A percentile compares a stretch with the other conserved stretches of the same genome.
phyloP scores from a whole-genome alignment of 2,113 vertebrate genomes.

The Bettongia penicillata region DNA sequence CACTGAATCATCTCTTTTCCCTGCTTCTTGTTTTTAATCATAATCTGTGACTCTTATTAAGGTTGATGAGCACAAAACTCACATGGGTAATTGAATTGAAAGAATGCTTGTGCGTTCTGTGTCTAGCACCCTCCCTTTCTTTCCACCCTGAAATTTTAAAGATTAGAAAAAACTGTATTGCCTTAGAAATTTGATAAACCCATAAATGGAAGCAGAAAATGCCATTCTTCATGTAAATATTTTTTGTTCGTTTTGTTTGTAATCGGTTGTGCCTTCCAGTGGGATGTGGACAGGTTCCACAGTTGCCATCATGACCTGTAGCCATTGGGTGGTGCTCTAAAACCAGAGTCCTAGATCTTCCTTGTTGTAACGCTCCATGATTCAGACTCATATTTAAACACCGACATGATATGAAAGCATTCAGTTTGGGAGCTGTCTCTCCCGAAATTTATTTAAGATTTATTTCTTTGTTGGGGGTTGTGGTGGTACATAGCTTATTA shows the following conservation, averaged over 20 bases:
- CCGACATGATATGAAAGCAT: not conserved
- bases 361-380: not conserved
- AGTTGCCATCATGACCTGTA: constrained; percentile 43
- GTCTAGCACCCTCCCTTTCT: not conserved
- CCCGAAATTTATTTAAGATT: constrained; percentile 29
- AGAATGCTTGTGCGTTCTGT: not conserved
- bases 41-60: constrained; percentile 12
- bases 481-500: not conserved
- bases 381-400: not conserved
- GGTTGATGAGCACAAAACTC: not conserved
- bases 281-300: not conserved
- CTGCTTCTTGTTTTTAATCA: constrained; percentile 15
- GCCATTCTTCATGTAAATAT: not conserved
- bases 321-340: constrained; percentile 62
- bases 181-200: not conserved
- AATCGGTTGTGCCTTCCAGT: not conserved
- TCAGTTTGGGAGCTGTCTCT: not conserved
- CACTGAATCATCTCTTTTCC: not conserved
- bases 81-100: constrained; percentile 40
- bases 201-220: not conserved
- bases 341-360: constrained; percentile 15
- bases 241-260: not conserved
- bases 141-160: constrained; percentile 12
- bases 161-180: not conserved
- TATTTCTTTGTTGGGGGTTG: not conserved